Evolutionary conservation across 2,888 invertebrate species (phyloP).

Genomic region (Notodonta ziczac): DNA sequence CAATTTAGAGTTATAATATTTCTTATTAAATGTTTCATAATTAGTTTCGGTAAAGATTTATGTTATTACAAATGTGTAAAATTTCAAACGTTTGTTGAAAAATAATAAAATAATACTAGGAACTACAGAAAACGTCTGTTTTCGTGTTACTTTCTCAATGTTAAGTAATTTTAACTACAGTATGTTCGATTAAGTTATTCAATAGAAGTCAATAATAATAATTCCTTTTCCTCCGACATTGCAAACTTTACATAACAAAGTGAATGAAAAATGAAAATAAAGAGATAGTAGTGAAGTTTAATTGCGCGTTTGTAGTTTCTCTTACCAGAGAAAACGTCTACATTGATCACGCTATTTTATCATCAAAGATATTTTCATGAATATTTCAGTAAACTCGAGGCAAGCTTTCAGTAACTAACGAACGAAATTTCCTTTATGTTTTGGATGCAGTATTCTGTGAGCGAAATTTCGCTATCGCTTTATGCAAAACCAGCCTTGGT

Average conservation of each 20-base stretch:
- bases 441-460: conserved; percentile 14
- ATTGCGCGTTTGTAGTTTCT: conserved; percentile 7
- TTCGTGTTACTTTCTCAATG: too few species aligned
- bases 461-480: conserved; percentile 27
- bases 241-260: background rate
- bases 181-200: too few species aligned
- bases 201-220: too few species aligned
- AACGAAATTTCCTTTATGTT: conserved; percentile 23
- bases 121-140: too few species aligned
- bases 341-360: conserved; percentile 7
- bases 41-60: too few species aligned
- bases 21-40: too few species aligned
- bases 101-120: too few species aligned
- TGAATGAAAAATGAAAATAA: background rate
- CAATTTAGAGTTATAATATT: too few species aligned
- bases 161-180: too few species aligned
- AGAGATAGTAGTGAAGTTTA: conserved; percentile 1
- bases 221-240: background rate
- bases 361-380: conserved; percentile 8
- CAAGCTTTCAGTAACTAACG: conserved; percentile 16
- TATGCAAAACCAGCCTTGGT: conserved; percentile 29
- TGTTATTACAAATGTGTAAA: too few species aligned
- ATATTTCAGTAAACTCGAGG: conserved; percentile 6
- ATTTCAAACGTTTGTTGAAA: too few species aligned
- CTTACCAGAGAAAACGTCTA: conserved; percentile 1